These are phyloP conservation scores for Coleophora flavipennella DNA, from an alignment of 2,888 invertebrate species.

Conservation along the genomic window DNA sequence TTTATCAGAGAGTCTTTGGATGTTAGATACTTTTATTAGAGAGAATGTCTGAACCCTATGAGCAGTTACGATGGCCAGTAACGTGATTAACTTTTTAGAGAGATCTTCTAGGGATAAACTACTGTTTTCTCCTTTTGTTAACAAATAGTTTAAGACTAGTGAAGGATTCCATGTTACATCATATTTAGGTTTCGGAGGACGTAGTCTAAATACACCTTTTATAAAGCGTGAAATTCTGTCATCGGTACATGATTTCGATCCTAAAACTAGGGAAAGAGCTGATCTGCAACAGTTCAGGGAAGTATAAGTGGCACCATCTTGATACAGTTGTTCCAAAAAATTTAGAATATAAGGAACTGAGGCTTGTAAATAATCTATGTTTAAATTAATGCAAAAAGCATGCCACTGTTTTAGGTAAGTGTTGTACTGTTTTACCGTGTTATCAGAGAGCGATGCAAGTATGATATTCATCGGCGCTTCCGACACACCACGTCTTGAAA, in stretches of 20 bases:
- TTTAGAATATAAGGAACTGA: background rate
- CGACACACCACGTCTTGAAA: background rate
- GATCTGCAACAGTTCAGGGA: background rate
- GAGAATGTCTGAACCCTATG: too few relatives aligned
- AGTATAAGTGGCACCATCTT: background rate
- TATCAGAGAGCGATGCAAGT: too few relatives aligned
- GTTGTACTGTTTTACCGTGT: conserved; percentile 1
- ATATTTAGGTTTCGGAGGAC: conserved; percentile 3
- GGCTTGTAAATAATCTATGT: background rate
- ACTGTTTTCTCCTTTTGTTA: too few relatives aligned
- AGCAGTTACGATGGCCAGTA: too few relatives aligned
- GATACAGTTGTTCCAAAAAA: background rate
- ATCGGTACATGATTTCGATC: background rate
- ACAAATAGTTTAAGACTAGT: conserved; percentile 3
- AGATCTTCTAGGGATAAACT: too few relatives aligned
- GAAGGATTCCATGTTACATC: conserved; percentile 6
- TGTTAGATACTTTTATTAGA: too few relatives aligned
- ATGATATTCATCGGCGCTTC: background rate
- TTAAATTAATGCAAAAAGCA: background rate
- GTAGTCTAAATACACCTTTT: background rate
- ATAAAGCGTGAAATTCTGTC: background rate
- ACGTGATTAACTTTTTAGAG: too few relatives aligned
- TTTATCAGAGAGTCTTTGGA: too few relatives aligned
- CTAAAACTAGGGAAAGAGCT: background rate
- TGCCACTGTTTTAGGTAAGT: background rate